Base-by-base conservation (phyloP, 2,113 vertebrate genomes). In the Ceyx margarethae region DNA sequence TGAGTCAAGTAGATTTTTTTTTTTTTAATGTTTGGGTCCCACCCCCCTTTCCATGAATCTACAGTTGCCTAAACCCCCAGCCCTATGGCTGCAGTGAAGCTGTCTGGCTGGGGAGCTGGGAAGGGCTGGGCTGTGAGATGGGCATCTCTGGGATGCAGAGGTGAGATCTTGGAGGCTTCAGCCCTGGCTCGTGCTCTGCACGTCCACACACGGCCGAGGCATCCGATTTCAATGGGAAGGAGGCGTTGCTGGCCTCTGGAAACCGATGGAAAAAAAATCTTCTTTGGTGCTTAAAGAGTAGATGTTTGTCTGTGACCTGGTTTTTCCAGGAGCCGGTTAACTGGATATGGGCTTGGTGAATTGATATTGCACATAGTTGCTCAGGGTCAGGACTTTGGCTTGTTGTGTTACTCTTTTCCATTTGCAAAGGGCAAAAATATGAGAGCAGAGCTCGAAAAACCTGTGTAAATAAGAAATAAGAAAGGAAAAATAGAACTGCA, bases 381-480 rank as follows among this genome's bases (percentile, higher is more conserved):
- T 56, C 72, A 17, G 79, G 91, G 89, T 87, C 91, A 71, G 67
- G 72, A 15, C 65, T 91, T 56, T 66, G 67, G 89, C 54, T 45
- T 3, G 17, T 81, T 73, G 37, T 43, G 51, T 66, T 71, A 56
- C 68, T 42, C 68, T 89, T 91, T 93, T 94, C 89, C 89, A 81
- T 80, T 95, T 83, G 71, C 65, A 15, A 57, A 92, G 84, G 50
- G 89, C 48, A 37, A 82, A 92, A 85, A 66, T 67, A 83, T 57
- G 81, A 95, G 79, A 85, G 61, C 4, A 2, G 87, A 89, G 81
- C 91, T 87, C 2, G 6, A 71, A 87, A 90, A 92, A 89, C 89
- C 89, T 94, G 89, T 89, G 85, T 92, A 93, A 96, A 95, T 82
- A 93, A 85, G 92, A 57, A 91, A 72, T 78, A 85, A 94, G 85